Evolutionary conservation across 2,888 invertebrate species (phyloP), one percentile per base, ranked within the genome.

Genomic region (Hipparchia semele): DNA sequence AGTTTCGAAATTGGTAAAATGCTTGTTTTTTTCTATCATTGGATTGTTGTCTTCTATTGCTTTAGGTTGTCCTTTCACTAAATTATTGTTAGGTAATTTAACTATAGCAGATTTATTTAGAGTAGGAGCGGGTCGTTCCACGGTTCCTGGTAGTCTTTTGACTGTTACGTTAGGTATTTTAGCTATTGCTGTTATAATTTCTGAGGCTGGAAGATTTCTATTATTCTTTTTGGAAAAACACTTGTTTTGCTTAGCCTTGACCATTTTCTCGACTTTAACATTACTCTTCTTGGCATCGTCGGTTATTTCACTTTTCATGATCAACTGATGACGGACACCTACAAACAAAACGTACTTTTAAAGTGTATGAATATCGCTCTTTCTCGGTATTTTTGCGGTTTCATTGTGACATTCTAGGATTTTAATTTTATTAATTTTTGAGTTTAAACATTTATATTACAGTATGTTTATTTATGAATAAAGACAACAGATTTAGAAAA

Each of bases 341-440:
- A 70, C 53, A 70, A 70, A 70, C 39, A 70, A 70, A 70, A 70
- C 6, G 54, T 56, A 70, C 54, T 4, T 54, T 61, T 3, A 62
- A 61, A 46, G 12, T n/a, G 12, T n/a, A n/a, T 61, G 7, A 12
- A 39, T 12, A 2, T 56, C 9, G 3, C 33, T 64, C 13, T 51
- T 23, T 49, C 46, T 4, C 9, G 39, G 12, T 9, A 60, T n/a
- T 13, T 61, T 53, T 13, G 23, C 45, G 1, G 45, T 12, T 49
- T 8, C 10, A 60, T 59, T 59, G 62, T 46, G 49, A 3, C n/a
- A 3, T 59, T 60, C 10, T 5, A 60, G 33, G 39, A 39, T 73
- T 75, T 53, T 10, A n/a, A 1, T 54, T 54, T 54, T 8, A 54
- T n/a, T 54, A 12, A n/a, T n/a, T 54, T 33, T 10, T 51, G 8